A percentile compares a stretch with the other conserved stretches of the same genome.
phyloP scores from a whole-genome alignment of 2,113 vertebrate species.

The Cynocephalus volans region DNA sequence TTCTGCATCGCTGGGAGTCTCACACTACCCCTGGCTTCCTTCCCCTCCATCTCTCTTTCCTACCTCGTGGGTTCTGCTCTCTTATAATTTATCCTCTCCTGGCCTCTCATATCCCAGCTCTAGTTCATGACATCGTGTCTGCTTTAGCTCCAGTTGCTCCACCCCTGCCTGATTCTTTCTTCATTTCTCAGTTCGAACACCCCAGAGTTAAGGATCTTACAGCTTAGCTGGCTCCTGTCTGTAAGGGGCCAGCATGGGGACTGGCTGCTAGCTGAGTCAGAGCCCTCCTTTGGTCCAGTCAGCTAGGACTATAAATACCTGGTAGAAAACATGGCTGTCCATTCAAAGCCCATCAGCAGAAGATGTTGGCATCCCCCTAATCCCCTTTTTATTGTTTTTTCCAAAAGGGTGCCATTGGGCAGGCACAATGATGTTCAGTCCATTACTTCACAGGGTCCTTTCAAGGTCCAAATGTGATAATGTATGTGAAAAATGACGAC shows the following conservation, averaged over 20 bases:
- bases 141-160: background rate
- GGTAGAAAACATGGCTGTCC: background rate
- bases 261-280: background rate
- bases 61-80: background rate
- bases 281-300: background rate
- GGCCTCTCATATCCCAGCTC: rapidly evolving
- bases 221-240: background rate
- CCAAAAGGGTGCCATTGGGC: background rate
- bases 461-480: background rate
- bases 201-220: background rate
- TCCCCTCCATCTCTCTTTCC: background rate
- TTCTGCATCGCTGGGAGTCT: background rate
- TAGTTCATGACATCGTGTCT: background rate
- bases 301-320: background rate
- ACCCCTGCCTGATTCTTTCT: background rate
- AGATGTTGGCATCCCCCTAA: background rate
- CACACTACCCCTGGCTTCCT: background rate
- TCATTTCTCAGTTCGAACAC: background rate
- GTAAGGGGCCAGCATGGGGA: background rate
- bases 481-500: background rate
- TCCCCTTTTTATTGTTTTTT: background rate
- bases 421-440: background rate
- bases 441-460: background rate
- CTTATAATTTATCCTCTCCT: background rate
- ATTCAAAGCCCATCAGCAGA: background rate